A percentile compares a stretch with the other conserved stretches of the same genome.
These are phyloP conservation scores for Sebastes melanostomus DNA, from an alignment of 2,797 vertebrate species.

Conservation along the genomic window DNA sequence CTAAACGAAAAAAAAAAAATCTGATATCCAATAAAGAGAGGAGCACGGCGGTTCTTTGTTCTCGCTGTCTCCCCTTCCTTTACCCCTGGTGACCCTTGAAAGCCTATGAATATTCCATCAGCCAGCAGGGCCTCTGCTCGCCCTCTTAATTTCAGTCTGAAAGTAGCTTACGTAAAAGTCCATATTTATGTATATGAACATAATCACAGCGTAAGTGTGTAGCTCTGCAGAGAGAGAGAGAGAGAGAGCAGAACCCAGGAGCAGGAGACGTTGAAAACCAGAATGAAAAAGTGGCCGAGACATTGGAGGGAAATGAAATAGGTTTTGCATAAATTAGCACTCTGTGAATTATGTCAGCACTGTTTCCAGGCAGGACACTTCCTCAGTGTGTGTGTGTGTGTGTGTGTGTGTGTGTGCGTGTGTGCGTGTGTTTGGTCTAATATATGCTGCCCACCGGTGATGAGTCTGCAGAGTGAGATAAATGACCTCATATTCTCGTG, in stretches of 20 bases:
- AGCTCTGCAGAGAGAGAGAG: not conserved
- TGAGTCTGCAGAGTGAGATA: constrained; percentile 56
- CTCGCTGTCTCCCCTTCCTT: constrained; percentile 16
- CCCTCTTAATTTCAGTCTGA: constrained; percentile 53
- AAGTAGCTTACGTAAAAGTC: constrained; percentile 72
- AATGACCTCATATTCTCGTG: constrained; percentile 54
- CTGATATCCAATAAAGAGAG: not conserved
- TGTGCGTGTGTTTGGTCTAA: constrained; percentile 16
- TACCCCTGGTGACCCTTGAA: constrained; percentile 56
- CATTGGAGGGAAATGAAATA: constrained; percentile 42
- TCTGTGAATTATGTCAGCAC: constrained; percentile 41
- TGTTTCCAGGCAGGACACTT: constrained; percentile 58
- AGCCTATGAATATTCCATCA: constrained; percentile 78
- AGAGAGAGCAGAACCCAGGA: constrained; percentile 43
- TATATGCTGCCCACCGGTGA: constrained; percentile 47
- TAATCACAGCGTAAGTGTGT: constrained; percentile 17
- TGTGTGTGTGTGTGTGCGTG: not conserved
- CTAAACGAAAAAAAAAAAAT: constrained; percentile 19
- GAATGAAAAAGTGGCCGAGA: constrained; percentile 1
- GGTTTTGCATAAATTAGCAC: constrained; percentile 62
- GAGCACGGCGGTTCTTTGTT: constrained; percentile 8
- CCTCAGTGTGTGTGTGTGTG: not conserved
- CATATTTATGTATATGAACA: constrained; percentile 35
- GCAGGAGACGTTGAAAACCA: constrained; percentile 27
- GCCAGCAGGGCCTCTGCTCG: constrained; percentile 45